Evolutionary conservation across 2,797 vertebrate species (phyloP).

Genomic region (Enteromius afrohamiltoni): DNA sequence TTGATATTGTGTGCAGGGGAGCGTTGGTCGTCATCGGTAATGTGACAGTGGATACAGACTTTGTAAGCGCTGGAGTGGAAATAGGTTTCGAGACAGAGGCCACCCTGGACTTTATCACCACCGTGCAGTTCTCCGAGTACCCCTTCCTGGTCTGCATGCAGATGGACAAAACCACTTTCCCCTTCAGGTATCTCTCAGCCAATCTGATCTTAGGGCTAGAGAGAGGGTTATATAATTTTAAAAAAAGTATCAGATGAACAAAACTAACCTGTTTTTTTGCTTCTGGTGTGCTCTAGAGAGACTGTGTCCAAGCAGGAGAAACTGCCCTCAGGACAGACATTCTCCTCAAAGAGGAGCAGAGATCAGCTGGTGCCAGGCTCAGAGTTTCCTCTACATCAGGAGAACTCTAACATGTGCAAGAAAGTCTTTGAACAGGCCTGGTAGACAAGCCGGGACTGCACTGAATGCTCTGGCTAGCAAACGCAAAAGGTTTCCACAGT

Average conservation of each 20-base stretch:
- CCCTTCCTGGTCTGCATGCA: conserved; percentile 97
- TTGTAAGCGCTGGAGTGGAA: conserved; percentile 86
- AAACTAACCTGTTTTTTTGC: conserved; percentile 9
- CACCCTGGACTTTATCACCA: conserved; percentile 89
- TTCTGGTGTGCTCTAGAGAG: conserved; percentile 74
- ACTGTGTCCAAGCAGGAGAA: conserved; percentile 85
- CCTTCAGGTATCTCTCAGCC: conserved; percentile 82
- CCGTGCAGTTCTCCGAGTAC: conserved; percentile 96
- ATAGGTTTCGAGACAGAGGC: conserved; percentile 87
- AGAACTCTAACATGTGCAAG: conserved; percentile 97
- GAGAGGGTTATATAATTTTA: background rate
- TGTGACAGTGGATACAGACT: conserved; percentile 87
- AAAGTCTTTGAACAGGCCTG: conserved; percentile 80
- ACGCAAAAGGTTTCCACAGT: background rate
- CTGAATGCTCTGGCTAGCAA: background rate
- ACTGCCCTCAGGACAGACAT: conserved; percentile 80
- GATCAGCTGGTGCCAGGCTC: conserved; percentile 80
- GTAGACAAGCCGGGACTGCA: conserved; percentile 62
- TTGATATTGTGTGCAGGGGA: conserved; percentile 74
- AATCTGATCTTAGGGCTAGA: background rate
- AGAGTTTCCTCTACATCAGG: conserved; percentile 94
- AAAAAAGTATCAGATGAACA: background rate
- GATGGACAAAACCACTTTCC: conserved; percentile 90
- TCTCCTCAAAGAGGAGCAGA: conserved; percentile 74
- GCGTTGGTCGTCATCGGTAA: conserved; percentile 82